Percentiles rank a stretch among this genome's conserved stretches.
Evolutionary conservation across 2,797 vertebrate genomes (phyloP).

Genomic region (Sebastiscus tertius): DNA sequence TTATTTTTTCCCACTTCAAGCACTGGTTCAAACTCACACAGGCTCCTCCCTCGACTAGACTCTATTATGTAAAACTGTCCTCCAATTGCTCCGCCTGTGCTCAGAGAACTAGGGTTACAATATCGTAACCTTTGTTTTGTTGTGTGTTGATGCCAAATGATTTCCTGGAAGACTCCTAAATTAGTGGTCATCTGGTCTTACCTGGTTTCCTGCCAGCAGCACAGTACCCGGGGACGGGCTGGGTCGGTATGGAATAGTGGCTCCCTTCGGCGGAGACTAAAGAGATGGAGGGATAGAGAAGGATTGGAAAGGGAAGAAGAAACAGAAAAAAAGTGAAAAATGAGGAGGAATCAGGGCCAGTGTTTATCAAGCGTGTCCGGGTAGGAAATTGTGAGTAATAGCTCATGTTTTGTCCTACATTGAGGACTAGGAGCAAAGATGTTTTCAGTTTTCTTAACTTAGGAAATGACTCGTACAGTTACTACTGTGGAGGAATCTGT

Average conservation of each 20-base stretch:
- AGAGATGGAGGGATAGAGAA: neutral
- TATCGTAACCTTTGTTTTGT: neutral
- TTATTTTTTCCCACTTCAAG: no score
- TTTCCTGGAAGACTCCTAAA: neutral
- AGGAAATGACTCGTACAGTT: neutral
- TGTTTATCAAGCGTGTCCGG: neutral
- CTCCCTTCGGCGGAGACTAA: conserved; percentile 95
- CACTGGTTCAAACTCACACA: no score
- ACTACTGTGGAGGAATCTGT: accelerated
- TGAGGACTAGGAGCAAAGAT: neutral
- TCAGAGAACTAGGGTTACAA: no score
- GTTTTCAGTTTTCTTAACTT: neutral
- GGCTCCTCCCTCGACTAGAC: no score
- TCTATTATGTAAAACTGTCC: no score
- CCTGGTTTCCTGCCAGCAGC: conserved; percentile 93
- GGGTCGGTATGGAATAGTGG: conserved; percentile 95
- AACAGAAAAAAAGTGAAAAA: neutral
- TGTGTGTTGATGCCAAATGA: neutral
- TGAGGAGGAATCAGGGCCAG: neutral
- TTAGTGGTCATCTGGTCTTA: conserved; percentile 60
- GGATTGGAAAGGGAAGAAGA: neutral
- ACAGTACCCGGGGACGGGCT: conserved; percentile 88
- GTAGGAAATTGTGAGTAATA: no score
- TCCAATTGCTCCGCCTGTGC: no score
- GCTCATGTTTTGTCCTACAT: no score